Conservation (phyloP, 2,797 vertebrate species). For the Chaenodraco wilsoni region DNA sequence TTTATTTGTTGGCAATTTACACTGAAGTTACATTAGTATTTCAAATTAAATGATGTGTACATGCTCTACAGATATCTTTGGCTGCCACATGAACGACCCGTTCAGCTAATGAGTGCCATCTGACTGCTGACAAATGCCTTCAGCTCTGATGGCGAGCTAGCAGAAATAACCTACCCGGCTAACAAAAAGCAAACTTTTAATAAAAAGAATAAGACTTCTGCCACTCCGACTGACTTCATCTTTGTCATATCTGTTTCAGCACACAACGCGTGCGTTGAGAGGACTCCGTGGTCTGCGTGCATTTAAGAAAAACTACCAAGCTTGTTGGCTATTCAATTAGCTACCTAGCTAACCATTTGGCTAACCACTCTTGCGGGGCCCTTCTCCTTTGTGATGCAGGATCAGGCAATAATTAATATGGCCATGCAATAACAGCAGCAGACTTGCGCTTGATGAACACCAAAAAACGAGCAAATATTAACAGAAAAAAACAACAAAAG, state of each 20-base stretch:
- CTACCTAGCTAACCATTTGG: slow-evolving; percentile 64
- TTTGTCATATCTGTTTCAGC: background rate
- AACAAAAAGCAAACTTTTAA: slow-evolving; percentile 56
- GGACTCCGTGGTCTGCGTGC: accelerated
- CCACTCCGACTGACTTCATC: background rate
- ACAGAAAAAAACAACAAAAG: background rate
- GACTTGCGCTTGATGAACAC: slow-evolving; percentile 11
- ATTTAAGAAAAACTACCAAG: slow-evolving; percentile 11
- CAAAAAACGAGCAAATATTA: background rate
- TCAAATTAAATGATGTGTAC: background rate
- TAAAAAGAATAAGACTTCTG: background rate
- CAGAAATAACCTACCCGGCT: slow-evolving; percentile 46
- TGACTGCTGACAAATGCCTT: slow-evolving; percentile 46
- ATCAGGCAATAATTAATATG: slow-evolving; percentile 82
- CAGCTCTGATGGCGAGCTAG: slow-evolving; percentile 51
- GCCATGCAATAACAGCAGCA: slow-evolving; percentile 62
- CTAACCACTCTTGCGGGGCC: slow-evolving; percentile 73
- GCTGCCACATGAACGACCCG: background rate
- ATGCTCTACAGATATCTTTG: background rate
- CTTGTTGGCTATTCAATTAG: slow-evolving; percentile 53
- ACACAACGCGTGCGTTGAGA: accelerated
- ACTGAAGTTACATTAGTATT: background rate
- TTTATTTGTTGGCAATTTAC: too few relatives aligned
- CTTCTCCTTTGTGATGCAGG: slow-evolving; percentile 81
- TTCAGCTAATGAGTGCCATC: slow-evolving; percentile 35